These are phyloP conservation scores for Phoronis australis DNA, from an alignment of 2,888 invertebrate species.

Conservation along the genomic window DNA sequence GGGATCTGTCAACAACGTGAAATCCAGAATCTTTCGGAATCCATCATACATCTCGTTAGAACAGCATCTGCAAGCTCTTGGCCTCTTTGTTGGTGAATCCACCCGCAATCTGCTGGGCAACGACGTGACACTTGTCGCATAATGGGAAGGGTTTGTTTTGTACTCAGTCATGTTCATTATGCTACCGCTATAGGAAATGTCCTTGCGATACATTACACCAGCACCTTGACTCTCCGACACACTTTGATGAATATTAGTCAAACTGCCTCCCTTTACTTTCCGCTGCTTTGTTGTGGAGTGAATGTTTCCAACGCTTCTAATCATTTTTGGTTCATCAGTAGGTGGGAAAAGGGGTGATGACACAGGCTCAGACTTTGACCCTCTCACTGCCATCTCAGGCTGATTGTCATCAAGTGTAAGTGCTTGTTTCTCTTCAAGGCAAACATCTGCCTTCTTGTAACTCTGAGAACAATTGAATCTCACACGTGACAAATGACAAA, in stretches of 20 bases:
- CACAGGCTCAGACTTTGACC: too few relatives aligned
- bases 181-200: slow-evolving; percentile 83
- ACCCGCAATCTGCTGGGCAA: slow-evolving; percentile 50
- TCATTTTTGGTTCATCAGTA: too few relatives aligned
- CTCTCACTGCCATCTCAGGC: too few relatives aligned
- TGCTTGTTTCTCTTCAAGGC: not conserved
- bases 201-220: slow-evolving; percentile 70
- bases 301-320: slow-evolving; percentile 3
- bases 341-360: too few relatives aligned
- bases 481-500: too few relatives aligned
- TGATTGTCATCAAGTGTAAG: too few relatives aligned
- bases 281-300: too few relatives aligned
- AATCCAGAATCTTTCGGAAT: slow-evolving; percentile 69
- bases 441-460: not conserved
- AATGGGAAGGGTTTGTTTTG: slow-evolving; percentile 45
- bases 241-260: not conserved
- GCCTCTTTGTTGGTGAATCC: slow-evolving; percentile 4
- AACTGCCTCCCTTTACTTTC: not conserved
- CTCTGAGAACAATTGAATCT: not conserved
- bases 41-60: slow-evolving; percentile 25
- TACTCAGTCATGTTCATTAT: slow-evolving; percentile 58
- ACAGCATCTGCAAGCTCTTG: slow-evolving; percentile 1
- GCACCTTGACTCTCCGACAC: not conserved
- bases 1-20: slow-evolving; percentile 75
- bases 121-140: slow-evolving; percentile 45